Conservation (phyloP, 2,888 invertebrate genomes). For the Calameuta filiformis region DNA sequence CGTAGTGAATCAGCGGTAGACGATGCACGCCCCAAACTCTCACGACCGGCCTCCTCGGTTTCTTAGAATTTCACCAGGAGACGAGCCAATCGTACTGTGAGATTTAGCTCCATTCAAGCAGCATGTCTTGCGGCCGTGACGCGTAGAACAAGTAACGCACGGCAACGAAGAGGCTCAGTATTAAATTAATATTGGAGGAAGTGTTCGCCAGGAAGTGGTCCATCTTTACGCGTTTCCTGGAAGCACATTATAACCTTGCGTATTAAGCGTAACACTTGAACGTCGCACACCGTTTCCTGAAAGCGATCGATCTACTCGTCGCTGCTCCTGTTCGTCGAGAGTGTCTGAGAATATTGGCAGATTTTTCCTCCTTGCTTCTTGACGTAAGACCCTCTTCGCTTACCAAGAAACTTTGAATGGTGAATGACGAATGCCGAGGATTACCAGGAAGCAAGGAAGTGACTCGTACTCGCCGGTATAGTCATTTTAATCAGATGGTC, state of each 20-base stretch:
- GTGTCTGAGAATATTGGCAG: no score
- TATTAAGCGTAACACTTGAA: no score
- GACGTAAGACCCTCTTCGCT: background rate
- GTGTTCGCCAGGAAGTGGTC: background rate
- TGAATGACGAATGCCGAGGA: constrained; percentile 28
- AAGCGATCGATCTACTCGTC: background rate
- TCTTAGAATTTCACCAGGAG: constrained; percentile 39
- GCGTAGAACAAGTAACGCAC: background rate
- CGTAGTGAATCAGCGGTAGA: constrained; percentile 53
- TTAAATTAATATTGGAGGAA: background rate
- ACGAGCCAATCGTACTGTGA: constrained; percentile 33
- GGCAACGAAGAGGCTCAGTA: background rate
- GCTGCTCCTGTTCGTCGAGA: no score
- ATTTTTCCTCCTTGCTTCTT: background rate
- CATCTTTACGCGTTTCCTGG: no score
- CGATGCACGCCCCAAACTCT: constrained; percentile 45
- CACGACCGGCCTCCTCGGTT: constrained; percentile 32
- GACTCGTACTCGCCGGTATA: constrained; percentile 8
- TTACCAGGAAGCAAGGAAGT: constrained; percentile 26
- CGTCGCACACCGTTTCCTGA: background rate
- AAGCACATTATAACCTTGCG: no score
- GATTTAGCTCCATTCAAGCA: constrained; percentile 35
- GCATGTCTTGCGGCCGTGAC: constrained; percentile 16
- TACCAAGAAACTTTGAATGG: constrained; percentile 17
- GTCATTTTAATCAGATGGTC: no score